Conservation (phyloP, 2,113 vertebrate genomes). For the Leiothrix lutea region DNA sequence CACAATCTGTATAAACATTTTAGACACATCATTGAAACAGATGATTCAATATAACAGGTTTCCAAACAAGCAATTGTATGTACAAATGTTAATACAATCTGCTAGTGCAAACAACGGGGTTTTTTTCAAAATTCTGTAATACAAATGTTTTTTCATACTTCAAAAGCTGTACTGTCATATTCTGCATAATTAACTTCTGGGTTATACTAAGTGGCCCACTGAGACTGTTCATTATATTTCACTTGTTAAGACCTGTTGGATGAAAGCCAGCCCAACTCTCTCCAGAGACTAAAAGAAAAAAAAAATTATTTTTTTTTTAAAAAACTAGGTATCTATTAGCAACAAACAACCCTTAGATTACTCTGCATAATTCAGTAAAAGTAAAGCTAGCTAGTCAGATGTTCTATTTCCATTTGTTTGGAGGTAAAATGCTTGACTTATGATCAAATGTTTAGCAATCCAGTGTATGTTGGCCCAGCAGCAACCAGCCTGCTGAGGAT, state of each 20-base stretch:
- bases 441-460: neutral
- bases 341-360: neutral
- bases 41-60: neutral
- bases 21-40: neutral
- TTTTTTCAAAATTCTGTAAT: neutral
- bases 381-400: neutral
- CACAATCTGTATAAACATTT: neutral
- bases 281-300: neutral
- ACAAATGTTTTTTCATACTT: neutral
- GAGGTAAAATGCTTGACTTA: neutral
- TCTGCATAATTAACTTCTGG: neutral
- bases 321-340: neutral
- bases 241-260: neutral
- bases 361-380: neutral
- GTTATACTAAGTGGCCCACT: neutral
- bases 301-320: neutral
- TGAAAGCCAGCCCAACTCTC: neutral
- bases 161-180: neutral
- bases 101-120: neutral
- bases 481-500: neutral
- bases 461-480: neutral
- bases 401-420: neutral
- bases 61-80: neutral
- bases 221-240: neutral
- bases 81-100: neutral